Base-by-base conservation (phyloP, 92 coral and sea anemone species). In the Parazoanthus darwini region DNA sequence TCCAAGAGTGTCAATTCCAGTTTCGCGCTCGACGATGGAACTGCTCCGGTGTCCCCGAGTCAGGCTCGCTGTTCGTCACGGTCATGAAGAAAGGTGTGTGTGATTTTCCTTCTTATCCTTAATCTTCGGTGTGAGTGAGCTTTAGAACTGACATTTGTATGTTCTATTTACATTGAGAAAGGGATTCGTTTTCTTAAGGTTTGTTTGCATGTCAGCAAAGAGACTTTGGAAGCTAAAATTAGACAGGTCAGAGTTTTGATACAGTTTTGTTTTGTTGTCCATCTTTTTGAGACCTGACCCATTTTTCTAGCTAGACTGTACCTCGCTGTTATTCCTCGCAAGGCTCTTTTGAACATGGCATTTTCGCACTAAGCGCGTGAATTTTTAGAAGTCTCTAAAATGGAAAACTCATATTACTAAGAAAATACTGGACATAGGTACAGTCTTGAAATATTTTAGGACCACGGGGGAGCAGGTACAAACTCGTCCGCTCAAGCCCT, bases 11-110 rank as follows among this genome's bases (percentile, higher is more conserved):
- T 74, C 92, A 91, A 43, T 77, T 88, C 74, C 99, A 97, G 93
- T 96, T 97, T 68, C 96, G 92, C 38, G 89, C 88, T 26, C 93
- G 98, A 0, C 98, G 99, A 2, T 97, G 99, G 99, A 97, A 97
- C 74, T 97, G 99, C 72, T 97, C 99, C 0, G 90, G 93, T 10
- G 95, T 97, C 4, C 95, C 94, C 1, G 97, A 93, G 29, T 96
- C 98, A 2, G 99, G 99, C 1, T 91, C 96, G 10, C 59, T 97
- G 88, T 97, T 97, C 92, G 92, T 89, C 29, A 93, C 98, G 23
- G 95, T 96, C 58, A 90, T 97, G 46, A 90, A 91, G 33, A 88
- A 91, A 85, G 99, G 99, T 97, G 93, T 86, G 81, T 87, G 81
- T 87, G 35, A 82, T 54, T 3, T 43, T 74, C 25, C 89, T 74